These are phyloP conservation scores for Vidua macroura DNA, from an alignment of 2,113 vertebrate genomes.

Conservation along the genomic window DNA sequence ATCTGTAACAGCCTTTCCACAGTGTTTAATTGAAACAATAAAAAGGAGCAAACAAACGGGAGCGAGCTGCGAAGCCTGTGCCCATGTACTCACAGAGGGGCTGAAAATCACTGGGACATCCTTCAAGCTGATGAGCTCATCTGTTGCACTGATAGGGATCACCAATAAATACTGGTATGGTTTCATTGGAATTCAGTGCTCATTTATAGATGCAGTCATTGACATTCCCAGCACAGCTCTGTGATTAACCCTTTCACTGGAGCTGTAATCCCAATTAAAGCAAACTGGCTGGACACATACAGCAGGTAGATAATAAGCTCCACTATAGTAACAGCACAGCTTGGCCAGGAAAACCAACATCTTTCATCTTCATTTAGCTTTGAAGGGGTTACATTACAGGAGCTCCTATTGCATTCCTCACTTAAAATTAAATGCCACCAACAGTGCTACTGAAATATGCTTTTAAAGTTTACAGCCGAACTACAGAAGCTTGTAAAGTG, in stretches of 20 bases:
- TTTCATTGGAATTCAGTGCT: slow-evolving; percentile 8
- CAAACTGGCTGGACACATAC: background rate
- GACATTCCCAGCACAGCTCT: background rate
- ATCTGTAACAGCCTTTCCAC: slow-evolving; percentile 5
- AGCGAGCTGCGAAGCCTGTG: background rate
- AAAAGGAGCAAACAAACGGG: background rate
- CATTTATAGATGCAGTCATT: background rate
- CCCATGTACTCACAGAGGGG: background rate
- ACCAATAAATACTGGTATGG: background rate
- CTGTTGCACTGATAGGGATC: background rate
- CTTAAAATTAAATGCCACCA: slow-evolving; percentile 59
- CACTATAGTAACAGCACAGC: background rate
- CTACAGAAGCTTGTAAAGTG: slow-evolving; percentile 39
- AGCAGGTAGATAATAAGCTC: background rate
- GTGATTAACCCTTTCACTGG: slow-evolving; percentile 39
- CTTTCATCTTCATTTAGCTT: slow-evolving; percentile 37
- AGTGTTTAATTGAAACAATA: slow-evolving; percentile 45
- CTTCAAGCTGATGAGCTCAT: slow-evolving; percentile 38
- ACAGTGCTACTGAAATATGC: slow-evolving; percentile 35
- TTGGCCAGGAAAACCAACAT: background rate
- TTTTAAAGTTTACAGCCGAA: slow-evolving; percentile 51
- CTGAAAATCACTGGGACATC: background rate
- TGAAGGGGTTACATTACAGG: slow-evolving; percentile 28
- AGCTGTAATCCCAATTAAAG: slow-evolving; percentile 7
- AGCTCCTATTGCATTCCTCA: background rate